Conservation (phyloP, 2,888 invertebrate species). For the Sminthurides aquaticus region DNA sequence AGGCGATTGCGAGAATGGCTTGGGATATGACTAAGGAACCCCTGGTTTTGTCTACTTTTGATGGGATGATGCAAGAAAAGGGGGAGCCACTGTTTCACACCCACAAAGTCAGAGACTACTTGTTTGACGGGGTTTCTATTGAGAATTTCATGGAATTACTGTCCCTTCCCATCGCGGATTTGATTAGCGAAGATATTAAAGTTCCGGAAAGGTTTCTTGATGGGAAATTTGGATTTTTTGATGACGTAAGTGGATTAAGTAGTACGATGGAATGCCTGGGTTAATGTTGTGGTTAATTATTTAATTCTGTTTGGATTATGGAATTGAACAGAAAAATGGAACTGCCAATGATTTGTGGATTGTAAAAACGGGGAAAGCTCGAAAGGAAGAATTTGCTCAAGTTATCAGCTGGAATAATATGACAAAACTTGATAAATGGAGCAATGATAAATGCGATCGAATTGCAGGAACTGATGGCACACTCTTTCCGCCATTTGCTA, state of each 20-base stretch:
- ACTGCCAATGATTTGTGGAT: slow-evolving; percentile 40
- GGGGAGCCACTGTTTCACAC: slow-evolving; percentile 40
- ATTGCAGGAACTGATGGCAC: slow-evolving; percentile 59
- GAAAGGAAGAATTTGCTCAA: slow-evolving; percentile 28
- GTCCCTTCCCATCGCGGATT: slow-evolving; percentile 32
- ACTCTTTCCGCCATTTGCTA: slow-evolving; percentile 66
- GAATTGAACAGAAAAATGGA: slow-evolving; percentile 34
- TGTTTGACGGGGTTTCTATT: slow-evolving; percentile 40
- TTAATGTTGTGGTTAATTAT: not conserved
- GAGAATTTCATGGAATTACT: slow-evolving; percentile 41
- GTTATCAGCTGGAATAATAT: slow-evolving; percentile 33
- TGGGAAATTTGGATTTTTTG: slow-evolving; percentile 42
- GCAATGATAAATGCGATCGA: slow-evolving; percentile 29
- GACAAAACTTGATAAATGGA: slow-evolving; percentile 30
- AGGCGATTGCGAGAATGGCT: slow-evolving; percentile 39
- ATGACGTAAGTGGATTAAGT: slow-evolving; percentile 35
- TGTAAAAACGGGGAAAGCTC: slow-evolving; percentile 32
- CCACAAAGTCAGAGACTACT: slow-evolving; percentile 35
- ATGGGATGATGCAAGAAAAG: slow-evolving; percentile 35
- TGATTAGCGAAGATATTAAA: slow-evolving; percentile 23
- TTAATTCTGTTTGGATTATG: not conserved
- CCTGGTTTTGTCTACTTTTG: slow-evolving; percentile 34
- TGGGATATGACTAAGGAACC: slow-evolving; percentile 39
- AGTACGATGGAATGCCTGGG: too few species aligned
- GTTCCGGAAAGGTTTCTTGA: slow-evolving; percentile 37